Conservation (phyloP, 2,888 invertebrate species). For the Yponomeuta sedellus region DNA sequence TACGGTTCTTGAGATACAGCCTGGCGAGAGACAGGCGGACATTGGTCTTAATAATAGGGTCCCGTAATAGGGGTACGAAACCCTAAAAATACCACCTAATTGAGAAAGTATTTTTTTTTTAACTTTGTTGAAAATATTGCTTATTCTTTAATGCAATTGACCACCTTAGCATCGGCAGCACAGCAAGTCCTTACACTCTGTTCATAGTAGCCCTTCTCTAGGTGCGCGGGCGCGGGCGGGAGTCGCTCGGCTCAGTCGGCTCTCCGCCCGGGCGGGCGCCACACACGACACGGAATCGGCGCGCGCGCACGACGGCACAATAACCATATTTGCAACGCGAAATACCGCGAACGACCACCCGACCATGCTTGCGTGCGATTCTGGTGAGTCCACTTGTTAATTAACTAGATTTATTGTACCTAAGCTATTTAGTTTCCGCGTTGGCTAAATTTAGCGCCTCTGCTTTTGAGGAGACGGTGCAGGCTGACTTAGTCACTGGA, state of each 20-base stretch:
- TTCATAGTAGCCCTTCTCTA: neutral
- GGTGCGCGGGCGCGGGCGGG: constrained; percentile 35
- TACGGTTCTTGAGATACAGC: too few relatives aligned
- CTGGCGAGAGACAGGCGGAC: too few relatives aligned
- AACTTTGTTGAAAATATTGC: too few relatives aligned
- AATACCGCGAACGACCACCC: constrained; percentile 54
- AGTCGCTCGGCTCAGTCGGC: constrained; percentile 55
- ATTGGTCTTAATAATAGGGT: too few relatives aligned
- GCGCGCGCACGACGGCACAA: constrained; percentile 35
- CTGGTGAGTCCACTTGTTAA: constrained; percentile 52
- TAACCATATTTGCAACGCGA: constrained; percentile 31
- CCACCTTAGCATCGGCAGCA: too few relatives aligned
- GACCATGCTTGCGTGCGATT: constrained; percentile 65
- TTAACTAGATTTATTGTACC: constrained; percentile 10
- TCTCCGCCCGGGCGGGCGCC: constrained; percentile 75
- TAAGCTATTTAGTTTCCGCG: neutral
- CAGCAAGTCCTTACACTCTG: neutral
- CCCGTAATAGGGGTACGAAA: too few relatives aligned
- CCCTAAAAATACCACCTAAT: too few relatives aligned
- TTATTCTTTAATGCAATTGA: too few relatives aligned
- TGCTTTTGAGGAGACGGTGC: neutral
- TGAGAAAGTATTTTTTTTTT: too few relatives aligned
- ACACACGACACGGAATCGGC: constrained; percentile 73
- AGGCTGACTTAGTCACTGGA: neutral
- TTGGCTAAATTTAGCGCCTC: neutral